Conservation (phyloP, 2,113 vertebrate species). For the Gulo gulo region DNA sequence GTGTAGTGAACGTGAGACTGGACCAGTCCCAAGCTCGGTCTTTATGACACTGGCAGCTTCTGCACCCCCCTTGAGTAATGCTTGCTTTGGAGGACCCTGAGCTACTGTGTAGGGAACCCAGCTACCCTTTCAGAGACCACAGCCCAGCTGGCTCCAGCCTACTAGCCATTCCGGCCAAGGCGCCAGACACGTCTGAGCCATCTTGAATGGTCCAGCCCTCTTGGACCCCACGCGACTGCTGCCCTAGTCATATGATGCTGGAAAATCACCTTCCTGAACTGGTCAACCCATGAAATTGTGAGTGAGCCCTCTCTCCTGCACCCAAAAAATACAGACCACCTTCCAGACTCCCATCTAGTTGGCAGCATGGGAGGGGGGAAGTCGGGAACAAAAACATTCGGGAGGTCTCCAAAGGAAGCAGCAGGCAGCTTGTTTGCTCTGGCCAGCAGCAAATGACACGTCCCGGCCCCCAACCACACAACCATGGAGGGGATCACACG, state of each 20-base stretch:
- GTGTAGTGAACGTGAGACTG: neutral
- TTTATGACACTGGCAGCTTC: neutral
- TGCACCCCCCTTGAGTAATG: neutral
- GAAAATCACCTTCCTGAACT: neutral
- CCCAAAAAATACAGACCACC: neutral
- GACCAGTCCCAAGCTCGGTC: neutral
- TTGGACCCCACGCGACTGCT: neutral
- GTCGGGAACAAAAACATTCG: neutral
- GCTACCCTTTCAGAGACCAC: neutral
- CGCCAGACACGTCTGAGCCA: neutral
- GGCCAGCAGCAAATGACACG: neutral
- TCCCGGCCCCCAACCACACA: neutral
- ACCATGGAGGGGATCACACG: neutral
- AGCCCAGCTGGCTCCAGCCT: neutral
- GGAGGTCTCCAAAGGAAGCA: slow-evolving; percentile 11
- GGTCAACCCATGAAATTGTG: neutral
- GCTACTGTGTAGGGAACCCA: neutral
- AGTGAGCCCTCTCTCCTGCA: neutral
- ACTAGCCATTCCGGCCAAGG: neutral
- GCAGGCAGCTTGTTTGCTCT: slow-evolving; percentile 52
- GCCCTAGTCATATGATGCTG: neutral
- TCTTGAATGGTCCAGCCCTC: too few species aligned
- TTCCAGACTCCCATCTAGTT: neutral
- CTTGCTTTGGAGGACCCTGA: neutral
- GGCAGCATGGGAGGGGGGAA: neutral